Evolutionary conservation across 2,113 vertebrate genomes (phyloP), one percentile per base, ranked within the genome.

Genomic region (Corydoras sp.): DNA sequence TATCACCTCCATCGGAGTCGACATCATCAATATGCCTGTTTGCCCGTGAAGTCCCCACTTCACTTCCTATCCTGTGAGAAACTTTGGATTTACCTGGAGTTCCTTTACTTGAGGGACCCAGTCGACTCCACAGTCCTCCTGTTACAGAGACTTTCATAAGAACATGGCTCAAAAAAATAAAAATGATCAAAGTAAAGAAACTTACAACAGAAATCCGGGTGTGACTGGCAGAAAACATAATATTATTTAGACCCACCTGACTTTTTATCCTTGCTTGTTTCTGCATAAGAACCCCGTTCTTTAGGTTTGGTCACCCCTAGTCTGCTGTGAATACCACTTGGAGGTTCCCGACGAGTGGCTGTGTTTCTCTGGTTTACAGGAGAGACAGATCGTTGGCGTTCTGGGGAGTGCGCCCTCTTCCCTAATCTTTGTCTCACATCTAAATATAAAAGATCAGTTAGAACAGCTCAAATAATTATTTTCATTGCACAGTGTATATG

Each of bases 351-450:
- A 15, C 90, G 86, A 58, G 91, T 80, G 1, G 85, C 83, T 0
- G 87, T 72, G 49, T 88, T 83, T 68, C 81, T 82, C 0, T 63
- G 74, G 14, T 85, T 73, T 9, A 65, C 61, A 0, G 90, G 88
- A 15, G 89, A 89, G 4, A 84, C 75, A 0, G 89, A 88, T 43
- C 81, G 92, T 68, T 53, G 62, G 3, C 70, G 60, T 77, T 96
- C 94, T 1, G 95, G 94, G 60, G 95, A 98, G 79, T 93, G 91
- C 0, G 89, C 90, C 74, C 97, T 89, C 79, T 98, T 99, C 1
- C 97, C 97, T 68, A 99, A 85, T 2, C 97, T 87, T 80, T 93
- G 95, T 30, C 93, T 91, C 43, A 99, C 92, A 74, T 98, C 97
- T 98, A 67, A 10, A 78, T 35, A 71, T 50, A 64, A 9, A 62